A percentile compares a stretch with the other conserved stretches of the same genome.
These are phyloP conservation scores for Eilema griseolum DNA, from an alignment of 2,888 invertebrate species.

Conservation along the genomic window DNA sequence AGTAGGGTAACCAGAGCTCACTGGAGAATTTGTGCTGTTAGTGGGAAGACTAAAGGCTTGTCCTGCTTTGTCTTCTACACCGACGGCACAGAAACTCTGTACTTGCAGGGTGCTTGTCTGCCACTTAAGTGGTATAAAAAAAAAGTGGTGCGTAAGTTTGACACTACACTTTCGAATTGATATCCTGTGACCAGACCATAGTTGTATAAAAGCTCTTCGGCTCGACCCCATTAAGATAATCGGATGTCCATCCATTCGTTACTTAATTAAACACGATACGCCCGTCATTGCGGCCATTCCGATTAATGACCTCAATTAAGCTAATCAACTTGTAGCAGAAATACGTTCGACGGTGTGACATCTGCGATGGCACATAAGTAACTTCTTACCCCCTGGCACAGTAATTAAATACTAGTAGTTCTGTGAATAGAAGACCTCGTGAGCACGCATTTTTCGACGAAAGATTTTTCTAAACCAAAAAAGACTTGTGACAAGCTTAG, in stretches of 20 bases:
- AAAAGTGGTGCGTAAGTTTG: slow-evolving; percentile 12
- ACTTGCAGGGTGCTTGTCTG: too few relatives aligned
- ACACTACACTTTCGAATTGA: not conserved
- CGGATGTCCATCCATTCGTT: slow-evolving; percentile 78
- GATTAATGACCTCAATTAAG: slow-evolving; percentile 83
- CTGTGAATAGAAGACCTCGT: too few relatives aligned
- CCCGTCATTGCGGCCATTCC: slow-evolving; percentile 73
- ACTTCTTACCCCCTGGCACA: not conserved
- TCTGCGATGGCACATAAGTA: slow-evolving; percentile 32
- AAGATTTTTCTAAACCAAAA: too few relatives aligned
- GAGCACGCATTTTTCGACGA: too few relatives aligned
- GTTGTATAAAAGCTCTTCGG: slow-evolving; percentile 35
- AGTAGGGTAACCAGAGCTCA: too few relatives aligned
- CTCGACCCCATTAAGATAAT: slow-evolving; percentile 77
- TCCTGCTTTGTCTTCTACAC: too few relatives aligned
- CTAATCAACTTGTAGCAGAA: slow-evolving; percentile 81
- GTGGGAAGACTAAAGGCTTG: too few relatives aligned
- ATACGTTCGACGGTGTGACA: slow-evolving; percentile 63
- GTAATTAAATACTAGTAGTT: not conserved
- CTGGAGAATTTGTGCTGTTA: too few relatives aligned
- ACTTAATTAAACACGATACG: slow-evolving; percentile 85
- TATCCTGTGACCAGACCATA: not conserved
- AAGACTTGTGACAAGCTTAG: too few relatives aligned
- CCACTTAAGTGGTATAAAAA: too few relatives aligned
- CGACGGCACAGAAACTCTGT: too few relatives aligned